Conservation (phyloP, 2,113 vertebrate genomes). For the Misgurnus anguillicaudatus region DNA sequence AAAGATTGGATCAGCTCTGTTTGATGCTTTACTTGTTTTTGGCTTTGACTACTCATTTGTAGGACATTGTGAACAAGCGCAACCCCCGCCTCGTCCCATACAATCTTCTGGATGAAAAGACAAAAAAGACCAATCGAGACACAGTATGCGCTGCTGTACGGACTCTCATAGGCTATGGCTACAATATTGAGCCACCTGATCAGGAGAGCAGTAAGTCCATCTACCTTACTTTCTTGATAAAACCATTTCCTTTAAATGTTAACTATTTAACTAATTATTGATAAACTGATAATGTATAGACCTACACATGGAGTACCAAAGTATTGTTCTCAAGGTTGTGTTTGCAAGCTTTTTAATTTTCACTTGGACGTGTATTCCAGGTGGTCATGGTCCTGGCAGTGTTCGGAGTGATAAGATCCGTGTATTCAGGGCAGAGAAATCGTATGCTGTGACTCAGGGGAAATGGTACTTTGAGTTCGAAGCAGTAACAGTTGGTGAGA, state of each 20-base stretch:
- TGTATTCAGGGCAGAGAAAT: slow-evolving; percentile 88
- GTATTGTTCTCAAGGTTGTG: background rate
- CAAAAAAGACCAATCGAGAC: slow-evolving; percentile 91
- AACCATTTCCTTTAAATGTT: too few relatives aligned
- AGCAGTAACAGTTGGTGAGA: slow-evolving; percentile 87
- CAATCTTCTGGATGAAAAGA: slow-evolving; percentile 88
- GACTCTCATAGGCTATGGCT: slow-evolving; percentile 89
- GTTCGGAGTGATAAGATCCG: slow-evolving; percentile 77
- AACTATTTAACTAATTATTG: too few relatives aligned
- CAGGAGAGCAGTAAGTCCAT: slow-evolving; percentile 82
- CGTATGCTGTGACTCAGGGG: slow-evolving; percentile 81
- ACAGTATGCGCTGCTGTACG: slow-evolving; percentile 88
- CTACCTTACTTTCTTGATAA: background rate
- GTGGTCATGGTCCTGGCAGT: slow-evolving; percentile 67
- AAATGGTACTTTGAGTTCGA: slow-evolving; percentile 96
- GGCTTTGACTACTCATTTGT: slow-evolving; percentile 30
- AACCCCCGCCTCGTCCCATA: slow-evolving; percentile 92
- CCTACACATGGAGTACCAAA: too few relatives aligned
- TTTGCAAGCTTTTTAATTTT: background rate
- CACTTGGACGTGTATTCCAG: slow-evolving; percentile 51
- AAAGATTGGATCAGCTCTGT: too few relatives aligned
- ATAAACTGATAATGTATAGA: too few relatives aligned
- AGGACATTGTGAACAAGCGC: slow-evolving; percentile 87
- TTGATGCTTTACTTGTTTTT: too few relatives aligned
- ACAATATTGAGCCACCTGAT: slow-evolving; percentile 92